Evolutionary conservation across 2,797 vertebrate species (phyloP).

Genomic region (Phrynocephalus vlangalii): DNA sequence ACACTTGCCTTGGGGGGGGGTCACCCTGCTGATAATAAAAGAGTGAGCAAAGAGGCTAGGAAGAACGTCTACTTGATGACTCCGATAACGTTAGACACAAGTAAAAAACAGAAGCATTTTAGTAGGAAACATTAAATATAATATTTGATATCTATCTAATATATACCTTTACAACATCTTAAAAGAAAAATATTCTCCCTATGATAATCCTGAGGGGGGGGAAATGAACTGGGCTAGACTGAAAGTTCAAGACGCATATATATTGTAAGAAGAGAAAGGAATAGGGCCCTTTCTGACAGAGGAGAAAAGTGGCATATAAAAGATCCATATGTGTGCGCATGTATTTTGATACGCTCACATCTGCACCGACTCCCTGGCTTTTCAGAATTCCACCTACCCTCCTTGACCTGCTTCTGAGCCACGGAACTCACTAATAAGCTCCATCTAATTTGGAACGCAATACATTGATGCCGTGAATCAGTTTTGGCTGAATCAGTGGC

Average conservation of each 20-base stretch:
- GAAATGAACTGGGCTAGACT: accelerated
- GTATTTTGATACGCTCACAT: background rate
- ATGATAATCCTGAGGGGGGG: background rate
- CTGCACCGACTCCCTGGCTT: background rate
- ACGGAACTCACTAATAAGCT: slow-evolving; percentile 23
- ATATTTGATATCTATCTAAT: background rate
- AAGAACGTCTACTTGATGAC: background rate
- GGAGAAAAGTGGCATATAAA: background rate
- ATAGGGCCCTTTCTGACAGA: background rate
- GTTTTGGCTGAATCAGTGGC: slow-evolving; percentile 11
- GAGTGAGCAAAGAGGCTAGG: background rate
- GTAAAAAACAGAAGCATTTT: slow-evolving; percentile 9
- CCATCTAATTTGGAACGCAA: slow-evolving; percentile 9
- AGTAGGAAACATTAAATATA: background rate
- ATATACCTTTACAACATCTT: background rate
- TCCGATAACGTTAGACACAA: background rate
- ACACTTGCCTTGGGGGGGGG: background rate
- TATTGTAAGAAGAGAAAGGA: slow-evolving; percentile 12
- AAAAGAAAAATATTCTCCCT: background rate
- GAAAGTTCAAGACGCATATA: slow-evolving; percentile 4
- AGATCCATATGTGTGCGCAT: background rate
- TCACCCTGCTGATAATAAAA: background rate
- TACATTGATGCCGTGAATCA: slow-evolving; percentile 45
- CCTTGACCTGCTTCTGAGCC: background rate
- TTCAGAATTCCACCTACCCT: background rate